A percentile compares a stretch with the other conserved stretches of the same genome.
These are phyloP conservation scores for Idaea dimidiata DNA, from an alignment of 2,888 invertebrate species.

Conservation along the genomic window DNA sequence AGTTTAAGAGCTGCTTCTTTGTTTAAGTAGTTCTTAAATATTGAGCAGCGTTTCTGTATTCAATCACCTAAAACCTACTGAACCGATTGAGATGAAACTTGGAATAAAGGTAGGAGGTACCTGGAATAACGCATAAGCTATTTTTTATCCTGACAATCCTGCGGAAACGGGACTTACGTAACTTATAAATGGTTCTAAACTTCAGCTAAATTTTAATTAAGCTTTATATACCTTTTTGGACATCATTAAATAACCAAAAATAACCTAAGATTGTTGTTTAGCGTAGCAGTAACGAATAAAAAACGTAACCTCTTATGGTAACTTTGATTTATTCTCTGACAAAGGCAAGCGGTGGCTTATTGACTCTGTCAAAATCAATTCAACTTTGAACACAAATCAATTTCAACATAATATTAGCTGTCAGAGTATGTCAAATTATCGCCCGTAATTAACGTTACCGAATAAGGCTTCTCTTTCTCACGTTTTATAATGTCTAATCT, in stretches of 20 bases:
- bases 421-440: conserved; percentile 75
- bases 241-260: neutral
- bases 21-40: too few species aligned
- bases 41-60: too few species aligned
- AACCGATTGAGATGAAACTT: too few species aligned
- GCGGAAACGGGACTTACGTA: too few species aligned
- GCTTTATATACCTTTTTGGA: too few species aligned
- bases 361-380: conserved; percentile 79
- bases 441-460: conserved; percentile 62
- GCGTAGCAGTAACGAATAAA: neutral
- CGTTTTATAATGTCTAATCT: conserved; percentile 49
- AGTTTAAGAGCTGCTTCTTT: too few species aligned
- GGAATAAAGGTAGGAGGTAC: too few species aligned
- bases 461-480: conserved; percentile 58
- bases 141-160: too few species aligned
- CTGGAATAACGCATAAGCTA: too few species aligned
- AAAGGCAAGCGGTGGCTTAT: conserved; percentile 70
- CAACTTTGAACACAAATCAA: conserved; percentile 79
- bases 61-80: too few species aligned
- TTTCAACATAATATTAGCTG: conserved; percentile 76
- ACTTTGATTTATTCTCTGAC: conserved; percentile 38
- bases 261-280: neutral
- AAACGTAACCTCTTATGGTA: neutral
- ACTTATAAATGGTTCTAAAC: too few species aligned
- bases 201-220: too few species aligned